Conservation (phyloP, 2,888 invertebrate genomes). For the Halictus quadricinctus region DNA sequence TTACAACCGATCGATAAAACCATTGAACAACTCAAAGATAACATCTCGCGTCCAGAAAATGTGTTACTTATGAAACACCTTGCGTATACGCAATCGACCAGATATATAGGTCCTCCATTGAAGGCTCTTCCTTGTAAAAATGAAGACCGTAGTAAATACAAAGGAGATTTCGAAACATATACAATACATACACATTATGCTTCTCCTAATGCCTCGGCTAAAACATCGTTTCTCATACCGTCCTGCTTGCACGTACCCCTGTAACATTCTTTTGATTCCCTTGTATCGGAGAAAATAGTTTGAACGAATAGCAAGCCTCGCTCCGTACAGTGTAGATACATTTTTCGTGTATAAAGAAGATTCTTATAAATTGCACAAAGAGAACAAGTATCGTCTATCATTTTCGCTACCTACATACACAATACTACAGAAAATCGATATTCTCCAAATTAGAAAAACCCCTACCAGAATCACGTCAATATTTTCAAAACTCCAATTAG, state of each 20-base stretch:
- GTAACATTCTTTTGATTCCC: constrained; percentile 19
- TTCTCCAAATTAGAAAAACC: neutral
- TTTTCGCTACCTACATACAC: constrained; percentile 2
- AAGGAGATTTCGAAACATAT: constrained; percentile 44
- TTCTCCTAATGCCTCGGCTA: constrained; percentile 11
- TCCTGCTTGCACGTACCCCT: neutral
- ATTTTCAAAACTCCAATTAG: neutral
- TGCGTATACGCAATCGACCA: constrained; percentile 15
- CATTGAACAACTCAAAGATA: neutral
- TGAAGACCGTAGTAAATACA: constrained; percentile 42
- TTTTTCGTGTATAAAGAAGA: constrained; percentile 18
- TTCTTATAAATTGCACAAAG: constrained; percentile 16
- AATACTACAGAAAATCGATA: neutral
- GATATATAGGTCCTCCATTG: constrained; percentile 4
- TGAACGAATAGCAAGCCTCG: constrained; percentile 7
- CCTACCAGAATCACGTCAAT: neutral
- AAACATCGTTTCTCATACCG: constrained; percentile 21
- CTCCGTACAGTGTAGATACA: neutral
- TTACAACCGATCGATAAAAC: neutral
- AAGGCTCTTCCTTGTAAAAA: constrained; percentile 38
- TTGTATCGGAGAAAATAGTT: constrained; percentile 16
- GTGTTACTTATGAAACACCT: constrained; percentile 49
- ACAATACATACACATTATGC: constrained; percentile 41
- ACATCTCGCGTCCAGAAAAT: constrained; percentile 35
- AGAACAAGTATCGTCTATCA: neutral